Evolutionary conservation across 2,888 invertebrate genomes (phyloP).

Genomic region (Melanostoma scalare): DNA sequence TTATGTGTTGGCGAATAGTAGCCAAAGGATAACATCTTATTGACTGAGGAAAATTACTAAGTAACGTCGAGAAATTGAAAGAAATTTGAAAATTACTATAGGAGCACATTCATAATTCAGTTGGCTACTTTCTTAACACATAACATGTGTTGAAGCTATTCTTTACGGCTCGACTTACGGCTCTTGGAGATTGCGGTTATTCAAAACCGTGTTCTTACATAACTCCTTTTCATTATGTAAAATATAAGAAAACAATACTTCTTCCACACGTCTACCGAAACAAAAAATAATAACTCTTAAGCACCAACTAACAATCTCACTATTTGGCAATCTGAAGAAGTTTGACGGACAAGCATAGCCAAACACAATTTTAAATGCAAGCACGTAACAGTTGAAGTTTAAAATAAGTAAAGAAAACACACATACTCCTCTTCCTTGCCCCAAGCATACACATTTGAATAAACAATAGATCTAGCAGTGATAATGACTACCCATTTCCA

Average conservation of each 20-base stretch:
- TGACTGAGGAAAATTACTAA: too few species aligned
- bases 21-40: too few species aligned
- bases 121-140: too few species aligned
- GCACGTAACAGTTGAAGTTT: conserved; percentile 12
- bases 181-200: too few species aligned
- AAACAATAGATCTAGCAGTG: conserved; percentile 50
- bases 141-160: too few species aligned
- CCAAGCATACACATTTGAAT: conserved; percentile 40
- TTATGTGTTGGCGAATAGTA: neutral
- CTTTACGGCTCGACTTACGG: too few species aligned
- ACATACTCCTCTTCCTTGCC: conserved; percentile 28
- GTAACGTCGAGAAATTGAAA: too few species aligned
- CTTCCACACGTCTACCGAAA: conserved; percentile 13
- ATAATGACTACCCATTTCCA: conserved; percentile 35
- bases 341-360: conserved; percentile 10
- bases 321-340: conserved; percentile 60
- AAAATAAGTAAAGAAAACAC: conserved; percentile 13
- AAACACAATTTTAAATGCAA: conserved; percentile 46
- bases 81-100: too few species aligned
- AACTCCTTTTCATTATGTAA: neutral
- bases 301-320: neutral
- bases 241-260: neutral
- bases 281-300: conserved; percentile 11
- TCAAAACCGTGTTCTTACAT: neutral
- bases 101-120: too few species aligned